Base-by-base conservation (phyloP, 2,888 invertebrate genomes). In the Germaria angustata region DNA sequence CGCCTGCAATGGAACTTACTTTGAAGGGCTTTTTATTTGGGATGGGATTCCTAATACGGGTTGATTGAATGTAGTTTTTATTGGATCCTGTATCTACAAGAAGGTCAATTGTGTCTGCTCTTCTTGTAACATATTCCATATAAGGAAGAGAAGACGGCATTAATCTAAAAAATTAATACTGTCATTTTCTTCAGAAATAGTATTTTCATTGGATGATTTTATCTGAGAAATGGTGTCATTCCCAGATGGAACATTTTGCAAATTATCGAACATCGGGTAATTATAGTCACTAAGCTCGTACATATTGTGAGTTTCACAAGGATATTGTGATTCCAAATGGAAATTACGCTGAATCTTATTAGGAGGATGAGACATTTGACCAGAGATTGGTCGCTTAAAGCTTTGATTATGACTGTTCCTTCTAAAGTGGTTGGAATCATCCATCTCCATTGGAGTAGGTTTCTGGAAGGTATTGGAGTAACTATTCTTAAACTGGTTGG, bases 81-180 rank as follows among this genome's bases (percentile, higher is more conserved):
- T 63, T 65, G 2, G 63, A 63, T 2, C 73, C 63, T 44, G 73
- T 65, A 20, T 75, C 55, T 34, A 75, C 65, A 6, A 75, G 44
- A 39, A 75, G 51, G n/a, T 63, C 41, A 22, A 75, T 9, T n/a
- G 17, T 55, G 5, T 53, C 53, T 17, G 66, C 75, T 44, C 44
- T 13, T 28, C 46, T 46, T 13, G 75, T 76, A 32, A 39, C 34
- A 22, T 51, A 66, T 20, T 57, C 75, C 8, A 41, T 17, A 46
- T 22, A 66, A 6, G 75, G 66, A 20, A 65, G 55, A 13, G 75
- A 75, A 44, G 57, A 73, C 22, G 36, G 17, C 20, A 20, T 36
- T 73, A 61, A 1, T 59, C 73, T 63, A 73, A 63, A 73, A 63
- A 72, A 61, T 72, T 59, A 11, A 61, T 15, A 34, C 3, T 59